These are phyloP conservation scores for Phoenicopterus ruber DNA, from an alignment of 2,113 vertebrate species.

Conservation along the genomic window DNA sequence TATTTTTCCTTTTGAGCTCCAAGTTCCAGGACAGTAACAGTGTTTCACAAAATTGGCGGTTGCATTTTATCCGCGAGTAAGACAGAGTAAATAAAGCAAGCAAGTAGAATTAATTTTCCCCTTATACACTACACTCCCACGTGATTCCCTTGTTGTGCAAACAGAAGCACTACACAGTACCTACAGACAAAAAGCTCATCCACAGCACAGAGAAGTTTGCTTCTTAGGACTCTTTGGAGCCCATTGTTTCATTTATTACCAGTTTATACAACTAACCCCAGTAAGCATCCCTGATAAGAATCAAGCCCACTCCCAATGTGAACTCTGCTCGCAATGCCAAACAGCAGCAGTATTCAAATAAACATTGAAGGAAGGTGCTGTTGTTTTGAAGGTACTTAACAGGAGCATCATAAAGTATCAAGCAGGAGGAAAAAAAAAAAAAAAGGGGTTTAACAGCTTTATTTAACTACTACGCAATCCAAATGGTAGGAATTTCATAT, in stretches of 20 bases:
- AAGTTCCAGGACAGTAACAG: not conserved
- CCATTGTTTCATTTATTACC: not conserved
- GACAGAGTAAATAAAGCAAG: not conserved
- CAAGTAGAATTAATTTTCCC: not conserved
- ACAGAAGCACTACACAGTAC: not conserved
- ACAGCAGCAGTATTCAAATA: not conserved
- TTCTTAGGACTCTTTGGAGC: not conserved
- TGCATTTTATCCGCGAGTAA: not conserved
- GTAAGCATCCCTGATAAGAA: not conserved
- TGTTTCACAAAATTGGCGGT: not conserved
- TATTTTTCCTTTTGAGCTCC: not conserved
- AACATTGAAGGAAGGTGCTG: not conserved
- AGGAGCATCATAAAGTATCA: not conserved
- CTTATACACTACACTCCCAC: not conserved
- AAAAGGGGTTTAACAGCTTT: not conserved
- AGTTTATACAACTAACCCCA: not conserved
- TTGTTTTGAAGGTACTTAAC: not conserved
- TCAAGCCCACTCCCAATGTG: not conserved
- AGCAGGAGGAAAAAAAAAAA: not conserved
- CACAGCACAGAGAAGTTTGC: not conserved
- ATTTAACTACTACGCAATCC: not conserved
- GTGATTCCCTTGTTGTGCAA: not conserved
- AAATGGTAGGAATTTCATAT: not conserved
- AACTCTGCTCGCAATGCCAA: not conserved
- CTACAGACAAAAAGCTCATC: not conserved